Evolutionary conservation across 2,797 vertebrate species (phyloP), one percentile per base, ranked within the genome.

Genomic region (Oreonectes daqikongensis): DNA sequence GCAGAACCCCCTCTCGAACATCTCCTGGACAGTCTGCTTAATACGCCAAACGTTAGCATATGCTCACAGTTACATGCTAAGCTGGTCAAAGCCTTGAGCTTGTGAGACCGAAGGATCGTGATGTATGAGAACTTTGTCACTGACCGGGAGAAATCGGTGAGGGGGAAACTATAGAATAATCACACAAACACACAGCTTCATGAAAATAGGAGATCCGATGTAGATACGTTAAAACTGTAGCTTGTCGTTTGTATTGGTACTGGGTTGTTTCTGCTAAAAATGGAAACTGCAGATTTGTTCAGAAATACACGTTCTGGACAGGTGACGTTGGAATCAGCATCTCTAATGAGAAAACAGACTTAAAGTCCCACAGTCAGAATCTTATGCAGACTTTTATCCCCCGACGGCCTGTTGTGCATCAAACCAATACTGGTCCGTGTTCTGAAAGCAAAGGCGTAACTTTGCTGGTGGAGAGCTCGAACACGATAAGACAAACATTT

Each of bases 1-100:
- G 80, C 71, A 38, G 44, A 48, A 81, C 73, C 66, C 68, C 72
- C 53, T 57, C 26, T 55, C 63, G 52, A 52, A 32, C 40, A 57
- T 61, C 52, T 59, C 87, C 89, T 89, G 75, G 84, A 87, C 86
- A 87, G 75, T 85, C 86, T 84, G 40, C 66, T 78, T 60, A 74
- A 42, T 66, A 53, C 57, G 40, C 69, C 67, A n/a, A n/a, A n/a
- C n/a, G n/a, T n/a, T n/a, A n/a, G 79, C 74, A 76, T 72, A 76
- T 69, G 78, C 78, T 81, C 68, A 82, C 69, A 66, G 20, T 10
- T 70, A 77, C 57, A 78, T 15, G 38, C 69, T 44, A 77, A 81
- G 68, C 81, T 69, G 65, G 71, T 75, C 80, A 80, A 78, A 77
- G 80, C 72, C 50, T 82, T 66, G 53, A 71, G 72, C 72, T 80